Base-by-base conservation (phyloP, 64 coral and sea anemone species). In the Montipora foliosa region DNA sequence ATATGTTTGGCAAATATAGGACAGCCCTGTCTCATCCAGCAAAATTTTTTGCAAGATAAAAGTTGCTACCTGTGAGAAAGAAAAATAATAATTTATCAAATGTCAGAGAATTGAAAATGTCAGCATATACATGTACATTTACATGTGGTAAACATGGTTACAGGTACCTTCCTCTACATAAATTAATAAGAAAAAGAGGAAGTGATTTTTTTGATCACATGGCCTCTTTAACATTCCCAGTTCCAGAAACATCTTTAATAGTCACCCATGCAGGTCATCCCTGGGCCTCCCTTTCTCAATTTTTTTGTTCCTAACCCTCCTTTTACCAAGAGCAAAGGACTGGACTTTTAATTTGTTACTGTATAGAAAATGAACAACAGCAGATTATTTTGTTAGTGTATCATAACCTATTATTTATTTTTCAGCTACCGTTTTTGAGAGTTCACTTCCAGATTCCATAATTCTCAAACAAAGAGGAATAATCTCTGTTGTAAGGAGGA, bases 41-140 rank as follows among this genome's bases (percentile, higher is more conserved):
- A 99, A 73, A 67, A 98, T 98, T 76, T 98, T 98, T 94, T 98
- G 97, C 87, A 98, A 92, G 37, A 98, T 98, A 58, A 98, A 98
- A 68, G 97, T 98, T 46, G 97, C 97, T 69, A 98, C 97, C 96
- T 98, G 19, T 37, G 0, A 71, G 87, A 67, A 81, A 47, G 14
- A 78, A 78, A 17, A 17, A 57, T 8, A 57, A 57, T 8, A 57
- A 57, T 3, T 11, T 12, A 14, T 64, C 11, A 64, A 16, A 15
- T 12, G 14, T 15, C 61, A 64, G 11, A 64, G 4, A 64, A 64
- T 57, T 57, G 11, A 11, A 8, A 57, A 57, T 57, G 11, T 57
- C 53, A 57, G 37, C 37, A 37, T 37, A 37, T 37, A 37, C 37
- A 37, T 37, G 37, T 37, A 37, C 37, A 37, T 37, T 37, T 37